These are phyloP conservation scores for Leptodirus hochenwartii DNA, from an alignment of 2,888 invertebrate genomes.

Conservation along the genomic window DNA sequence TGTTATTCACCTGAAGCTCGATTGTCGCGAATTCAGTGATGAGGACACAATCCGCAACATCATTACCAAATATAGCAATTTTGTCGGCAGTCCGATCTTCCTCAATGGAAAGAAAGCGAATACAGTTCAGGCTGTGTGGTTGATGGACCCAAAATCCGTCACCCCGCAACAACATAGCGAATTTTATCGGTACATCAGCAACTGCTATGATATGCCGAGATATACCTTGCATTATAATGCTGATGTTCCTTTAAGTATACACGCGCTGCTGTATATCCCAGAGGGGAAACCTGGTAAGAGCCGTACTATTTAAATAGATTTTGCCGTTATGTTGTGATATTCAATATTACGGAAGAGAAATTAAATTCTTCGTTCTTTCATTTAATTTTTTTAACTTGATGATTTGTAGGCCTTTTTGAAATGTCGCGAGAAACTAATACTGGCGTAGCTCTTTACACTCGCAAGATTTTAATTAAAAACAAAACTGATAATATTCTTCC, in stretches of 20 bases:
- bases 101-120: constrained; percentile 82
- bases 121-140: constrained; percentile 81
- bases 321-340: neutral
- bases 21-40: constrained; percentile 77
- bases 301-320: constrained; percentile 2
- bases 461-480: constrained; percentile 84
- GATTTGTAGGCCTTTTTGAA: constrained; percentile 56
- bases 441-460: constrained; percentile 78
- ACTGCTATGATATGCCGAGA: constrained; percentile 72
- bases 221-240: constrained; percentile 86
- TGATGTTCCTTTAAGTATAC: constrained; percentile 80
- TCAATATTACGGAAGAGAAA: neutral
- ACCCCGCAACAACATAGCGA: constrained; percentile 74
- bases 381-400: neutral
- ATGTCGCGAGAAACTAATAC: constrained; percentile 69
- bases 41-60: constrained; percentile 68
- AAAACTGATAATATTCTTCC: constrained; percentile 81
- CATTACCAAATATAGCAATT: constrained; percentile 93
- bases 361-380: too few species aligned
- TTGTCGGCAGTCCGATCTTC: constrained; percentile 84
- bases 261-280: constrained; percentile 83
- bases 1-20: constrained; percentile 72
- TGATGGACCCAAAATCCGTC: constrained; percentile 78
- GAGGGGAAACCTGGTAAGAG: constrained; percentile 45
- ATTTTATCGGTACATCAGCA: constrained; percentile 80